These are phyloP conservation scores for Oreochromis aureus DNA, from an alignment of 2,113 vertebrate genomes.

Conservation along the genomic window DNA sequence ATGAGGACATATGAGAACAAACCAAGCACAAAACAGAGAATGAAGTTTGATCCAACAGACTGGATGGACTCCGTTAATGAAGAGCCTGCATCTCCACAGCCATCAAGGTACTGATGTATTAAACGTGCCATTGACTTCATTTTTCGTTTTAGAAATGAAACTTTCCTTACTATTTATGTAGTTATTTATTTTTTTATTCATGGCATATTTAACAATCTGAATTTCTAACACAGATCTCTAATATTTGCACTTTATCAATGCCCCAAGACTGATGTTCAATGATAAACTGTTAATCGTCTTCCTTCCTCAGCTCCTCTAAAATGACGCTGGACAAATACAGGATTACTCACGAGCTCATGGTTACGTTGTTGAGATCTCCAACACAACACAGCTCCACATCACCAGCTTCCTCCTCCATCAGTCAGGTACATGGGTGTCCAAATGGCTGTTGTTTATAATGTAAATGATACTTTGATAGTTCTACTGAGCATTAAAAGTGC, in stretches of 20 bases:
- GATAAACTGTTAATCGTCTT: background rate
- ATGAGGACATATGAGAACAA: background rate
- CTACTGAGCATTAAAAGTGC: background rate
- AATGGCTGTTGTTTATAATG: background rate
- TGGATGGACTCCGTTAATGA: slow-evolving; percentile 19
- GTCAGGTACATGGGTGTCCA: slow-evolving; percentile 29
- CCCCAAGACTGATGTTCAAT: background rate
- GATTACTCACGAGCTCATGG: slow-evolving; percentile 34
- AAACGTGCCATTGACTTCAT: background rate
- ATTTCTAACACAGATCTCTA: background rate
- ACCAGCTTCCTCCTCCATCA: background rate
- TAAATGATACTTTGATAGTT: background rate
- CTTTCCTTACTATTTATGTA: background rate
- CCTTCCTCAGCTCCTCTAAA: slow-evolving; percentile 14
- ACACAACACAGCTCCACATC: background rate
- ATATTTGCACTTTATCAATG: background rate
- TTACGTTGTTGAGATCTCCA: slow-evolving; percentile 42
- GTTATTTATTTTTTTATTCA: background rate
- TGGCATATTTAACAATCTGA: background rate
- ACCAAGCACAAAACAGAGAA: background rate
- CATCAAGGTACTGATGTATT: background rate
- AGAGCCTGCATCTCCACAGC: background rate
- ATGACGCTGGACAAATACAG: background rate
- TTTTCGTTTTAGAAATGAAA: background rate
- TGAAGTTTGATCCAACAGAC: slow-evolving; percentile 34